Evolutionary conservation across 1,140 invertebrate genomes (phyloP), one percentile per base, ranked within the genome.

Genomic region (Pogonus chalceus): DNA sequence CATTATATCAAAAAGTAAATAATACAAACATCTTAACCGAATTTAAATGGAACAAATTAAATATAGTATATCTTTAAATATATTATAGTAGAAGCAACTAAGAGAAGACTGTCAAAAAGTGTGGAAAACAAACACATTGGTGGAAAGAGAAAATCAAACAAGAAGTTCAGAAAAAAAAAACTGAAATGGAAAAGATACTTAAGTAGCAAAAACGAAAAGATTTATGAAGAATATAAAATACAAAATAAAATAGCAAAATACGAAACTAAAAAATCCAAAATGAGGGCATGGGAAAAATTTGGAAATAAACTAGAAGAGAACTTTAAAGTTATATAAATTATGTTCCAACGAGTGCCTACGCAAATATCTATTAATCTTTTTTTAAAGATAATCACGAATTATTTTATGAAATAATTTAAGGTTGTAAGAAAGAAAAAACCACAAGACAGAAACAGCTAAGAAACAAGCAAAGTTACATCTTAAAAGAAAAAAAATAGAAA

Each of bases 401-500:
- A 35, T 51, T 51, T 20, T 35, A 14, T 20, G 35, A 21, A 35
- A 23, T 53, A 20, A 21, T 53, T 12, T 49, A 53, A n/a, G 22
- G 16, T 20, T 2, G 4, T 7, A 43, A 35, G 23, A 53, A 47
- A n/a, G 20, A 22, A 43, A 53, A 47, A 47, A 4, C 9, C 3
- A 9, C 47, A 4, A 53, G 18, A 4, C 4, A 49, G 21, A 47
- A 22, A 20, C 52, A 53, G 2, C 10, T 47, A 26, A 53, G 23
- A 47, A 47, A 14, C 12, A 47, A 7, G 21, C 10, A 35, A 4
- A 22, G 26, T 18, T 47, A 23, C 14, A 16, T 52, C 20, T 4
- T 52, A 4, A 26, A 31, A 21, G 24, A 56, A 31, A 20, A 53
- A 56, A 46, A 18, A 48, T 53, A 26, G 26, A 53, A 20, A 46